Percentiles rank a stretch among this genome's conserved stretches.
Evolutionary conservation across 2,113 vertebrate genomes (phyloP).

Genomic region (Oreotrochilus melanogaster): DNA sequence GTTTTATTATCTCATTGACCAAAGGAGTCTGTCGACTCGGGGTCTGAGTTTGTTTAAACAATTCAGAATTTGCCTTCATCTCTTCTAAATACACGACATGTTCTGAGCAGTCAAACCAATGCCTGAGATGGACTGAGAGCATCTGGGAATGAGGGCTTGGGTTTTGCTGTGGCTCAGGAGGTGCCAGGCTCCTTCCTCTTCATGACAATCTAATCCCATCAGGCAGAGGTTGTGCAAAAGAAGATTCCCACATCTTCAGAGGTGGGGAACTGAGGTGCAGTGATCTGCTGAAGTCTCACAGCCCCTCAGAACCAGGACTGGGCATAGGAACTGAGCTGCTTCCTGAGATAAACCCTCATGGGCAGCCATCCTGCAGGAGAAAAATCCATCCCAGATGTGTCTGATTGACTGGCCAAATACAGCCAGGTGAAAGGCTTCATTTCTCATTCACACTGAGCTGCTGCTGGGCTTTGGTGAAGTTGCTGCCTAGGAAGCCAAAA

Average conservation of each 20-base stretch:
- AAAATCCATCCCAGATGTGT: neutral
- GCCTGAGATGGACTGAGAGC: neutral
- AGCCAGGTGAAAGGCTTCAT: neutral
- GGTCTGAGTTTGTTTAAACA: neutral
- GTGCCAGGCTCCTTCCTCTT: neutral
- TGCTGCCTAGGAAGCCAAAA: neutral
- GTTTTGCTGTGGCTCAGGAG: constrained; percentile 4
- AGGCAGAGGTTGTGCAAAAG: neutral
- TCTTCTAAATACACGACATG: neutral
- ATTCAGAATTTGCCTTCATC: neutral
- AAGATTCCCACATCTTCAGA: neutral
- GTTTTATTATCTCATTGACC: constrained; percentile 59
- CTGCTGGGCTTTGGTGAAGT: neutral
- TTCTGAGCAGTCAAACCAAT: neutral
- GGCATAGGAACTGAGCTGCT: neutral
- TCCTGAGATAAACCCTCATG: neutral
- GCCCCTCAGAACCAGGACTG: rapidly evolving
- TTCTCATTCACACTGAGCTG: neutral
- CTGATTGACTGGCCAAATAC: neutral
- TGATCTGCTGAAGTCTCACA: neutral
- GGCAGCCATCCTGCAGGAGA: rapidly evolving
- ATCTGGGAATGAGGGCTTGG: neutral
- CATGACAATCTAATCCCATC: neutral
- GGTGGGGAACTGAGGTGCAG: neutral
- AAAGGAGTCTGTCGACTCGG: neutral